Conservation (phyloP, 2,888 invertebrate genomes). For the Lamellibrachia satsuma region DNA sequence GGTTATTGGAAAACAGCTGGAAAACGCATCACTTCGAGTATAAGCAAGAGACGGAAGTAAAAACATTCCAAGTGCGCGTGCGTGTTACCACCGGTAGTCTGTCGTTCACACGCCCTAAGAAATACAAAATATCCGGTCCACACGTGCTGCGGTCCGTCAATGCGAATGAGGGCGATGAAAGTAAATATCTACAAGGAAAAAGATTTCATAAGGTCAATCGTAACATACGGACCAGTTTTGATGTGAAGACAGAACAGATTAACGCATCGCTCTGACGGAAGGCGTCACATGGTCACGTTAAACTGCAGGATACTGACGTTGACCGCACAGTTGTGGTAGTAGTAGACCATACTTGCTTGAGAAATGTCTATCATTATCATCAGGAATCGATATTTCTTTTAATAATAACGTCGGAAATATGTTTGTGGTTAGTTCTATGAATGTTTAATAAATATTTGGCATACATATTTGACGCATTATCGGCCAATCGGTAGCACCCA, state of each 20-base stretch:
- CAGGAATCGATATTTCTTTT: neutral
- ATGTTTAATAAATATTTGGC: neutral
- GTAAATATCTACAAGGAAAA: neutral
- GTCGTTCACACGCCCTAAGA: neutral
- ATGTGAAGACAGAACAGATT: neutral
- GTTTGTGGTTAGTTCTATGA: neutral
- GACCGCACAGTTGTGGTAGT: no score
- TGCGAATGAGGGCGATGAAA: neutral
- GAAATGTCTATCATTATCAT: neutral
- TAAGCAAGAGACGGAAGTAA: neutral
- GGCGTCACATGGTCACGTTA: neutral
- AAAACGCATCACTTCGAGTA: neutral
- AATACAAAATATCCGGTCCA: neutral
- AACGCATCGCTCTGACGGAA: neutral
- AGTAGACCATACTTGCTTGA: neutral
- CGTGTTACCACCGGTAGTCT: neutral
- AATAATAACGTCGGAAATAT: neutral
- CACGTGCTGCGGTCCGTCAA: neutral
- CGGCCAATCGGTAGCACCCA: no score
- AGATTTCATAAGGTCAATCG: neutral
- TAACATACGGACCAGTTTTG: neutral
- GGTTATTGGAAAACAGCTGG: slow-evolving; percentile 3
- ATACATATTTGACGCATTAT: neutral
- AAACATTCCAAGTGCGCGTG: slow-evolving; percentile 9
- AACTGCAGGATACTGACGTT: neutral